A percentile compares a stretch with the other conserved stretches of the same genome.
Evolutionary conservation across 2,113 vertebrate species (phyloP).

Genomic region (Psittacula cyanocephala): DNA sequence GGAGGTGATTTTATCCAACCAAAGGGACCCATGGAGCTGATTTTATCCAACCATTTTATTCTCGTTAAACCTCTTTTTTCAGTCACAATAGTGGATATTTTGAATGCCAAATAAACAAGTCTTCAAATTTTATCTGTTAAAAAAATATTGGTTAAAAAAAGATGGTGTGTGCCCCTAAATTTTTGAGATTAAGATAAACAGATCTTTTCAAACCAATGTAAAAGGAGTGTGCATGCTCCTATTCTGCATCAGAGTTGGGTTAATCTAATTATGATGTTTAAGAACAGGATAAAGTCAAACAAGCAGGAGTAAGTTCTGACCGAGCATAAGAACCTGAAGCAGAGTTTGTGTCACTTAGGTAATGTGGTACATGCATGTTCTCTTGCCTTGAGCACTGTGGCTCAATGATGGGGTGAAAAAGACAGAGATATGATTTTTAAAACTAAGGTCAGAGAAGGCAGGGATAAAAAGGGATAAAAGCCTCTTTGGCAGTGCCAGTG

Average conservation of each 20-base stretch:
- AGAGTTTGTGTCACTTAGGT: neutral
- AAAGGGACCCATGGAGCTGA: neutral
- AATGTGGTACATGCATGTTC: rapidly evolving
- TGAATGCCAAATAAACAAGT: neutral
- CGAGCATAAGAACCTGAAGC: neutral
- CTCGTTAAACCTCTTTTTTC: neutral
- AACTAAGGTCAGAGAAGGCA: neutral
- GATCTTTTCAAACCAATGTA: neutral
- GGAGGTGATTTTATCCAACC: neutral
- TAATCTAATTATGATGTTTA: neutral
- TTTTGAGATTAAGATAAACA: neutral
- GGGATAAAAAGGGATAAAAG: neutral
- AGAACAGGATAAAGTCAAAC: neutral
- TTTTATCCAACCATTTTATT: neutral
- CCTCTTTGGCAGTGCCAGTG: neutral
- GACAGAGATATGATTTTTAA: neutral
- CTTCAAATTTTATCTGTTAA: neutral
- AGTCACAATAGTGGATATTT: neutral
- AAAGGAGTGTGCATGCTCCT: neutral
- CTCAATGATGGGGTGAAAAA: neutral
- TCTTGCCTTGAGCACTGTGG: neutral
- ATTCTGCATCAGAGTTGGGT: neutral
- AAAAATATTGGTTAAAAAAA: neutral
- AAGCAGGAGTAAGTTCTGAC: neutral
- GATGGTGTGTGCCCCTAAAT: neutral